Percentiles rank a stretch among this genome's conserved stretches.
Evolutionary conservation across 2,888 invertebrate genomes (phyloP).

Genomic region (Catocala fraxini): DNA sequence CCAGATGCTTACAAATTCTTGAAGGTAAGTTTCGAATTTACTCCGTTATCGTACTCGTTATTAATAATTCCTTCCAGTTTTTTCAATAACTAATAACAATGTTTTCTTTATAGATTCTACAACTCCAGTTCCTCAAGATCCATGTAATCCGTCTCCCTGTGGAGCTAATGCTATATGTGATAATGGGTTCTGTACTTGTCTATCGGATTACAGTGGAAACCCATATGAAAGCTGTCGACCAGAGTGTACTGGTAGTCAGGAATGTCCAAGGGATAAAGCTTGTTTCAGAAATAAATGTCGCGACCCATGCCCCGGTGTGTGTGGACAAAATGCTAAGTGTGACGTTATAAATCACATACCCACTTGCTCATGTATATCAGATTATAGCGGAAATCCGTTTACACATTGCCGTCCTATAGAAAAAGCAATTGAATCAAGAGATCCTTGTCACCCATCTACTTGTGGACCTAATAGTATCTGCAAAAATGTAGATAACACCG

Average conservation of each 20-base stretch:
- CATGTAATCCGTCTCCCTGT: slow-evolving; percentile 91
- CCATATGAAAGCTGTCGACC: slow-evolving; percentile 91
- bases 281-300: slow-evolving; percentile 92
- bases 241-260: slow-evolving; percentile 91
- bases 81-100: not conserved
- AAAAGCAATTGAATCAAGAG: slow-evolving; percentile 69
- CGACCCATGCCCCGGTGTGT: slow-evolving; percentile 92
- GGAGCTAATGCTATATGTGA: slow-evolving; percentile 91
- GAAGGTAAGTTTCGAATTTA: slow-evolving; percentile 63
- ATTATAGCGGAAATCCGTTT: slow-evolving; percentile 92
- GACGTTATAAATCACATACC: slow-evolving; percentile 92
- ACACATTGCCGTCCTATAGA: slow-evolving; percentile 80
- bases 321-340: slow-evolving; percentile 92
- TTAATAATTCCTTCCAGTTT: not conserved
- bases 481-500: slow-evolving; percentile 91
- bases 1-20: slow-evolving; percentile 89
- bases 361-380: slow-evolving; percentile 89
- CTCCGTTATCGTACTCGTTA: not conserved
- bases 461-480: slow-evolving; percentile 94
- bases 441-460: slow-evolving; percentile 93
- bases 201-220: slow-evolving; percentile 90
- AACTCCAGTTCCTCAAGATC: slow-evolving; percentile 79
- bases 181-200: slow-evolving; percentile 90
- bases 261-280: slow-evolving; percentile 90
- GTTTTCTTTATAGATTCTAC: slow-evolving; percentile 70